Base-by-base conservation (phyloP, 2,888 invertebrate species). In the Hypolimnas misippus region DNA sequence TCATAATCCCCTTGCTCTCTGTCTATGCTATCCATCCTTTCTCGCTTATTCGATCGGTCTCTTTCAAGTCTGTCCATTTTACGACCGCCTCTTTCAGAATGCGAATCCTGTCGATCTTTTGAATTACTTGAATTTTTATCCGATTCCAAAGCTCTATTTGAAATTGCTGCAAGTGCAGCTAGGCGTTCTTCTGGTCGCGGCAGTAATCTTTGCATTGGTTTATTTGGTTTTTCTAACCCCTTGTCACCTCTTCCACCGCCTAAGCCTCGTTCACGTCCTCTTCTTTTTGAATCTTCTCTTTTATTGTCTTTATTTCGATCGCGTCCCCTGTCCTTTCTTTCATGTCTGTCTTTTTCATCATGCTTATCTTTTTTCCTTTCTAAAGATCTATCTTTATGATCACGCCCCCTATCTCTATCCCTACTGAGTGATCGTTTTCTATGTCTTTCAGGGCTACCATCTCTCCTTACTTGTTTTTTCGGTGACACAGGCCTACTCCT, bases 241-340 rank as follows among this genome's bases (percentile, higher is more conserved):
- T 94, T 93, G 70, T 91, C 87, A 62, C 84, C 73, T 38, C 84
- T 83, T 53, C 87, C 80, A 55, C 89, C 85, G 51, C 93, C 92
- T 51, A 89, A 75, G n/a, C 91, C 89, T 60, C 88, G 78, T 29
- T 89, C 90, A 35, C 93, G 82, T 10, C 89, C 92, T 63, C 93
- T 79, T 68, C 94, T 82, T 72, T 93, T 90, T 59, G 91, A 86
- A 62, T 94, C 93, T 68, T 90, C 89, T 71, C 92, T 82, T 83
- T 92, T 92, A 70, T 77, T 83, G 66, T 91, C 95, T 58, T 94
- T 84, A 69, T 92, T 93, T 66, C 94, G 87, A 86, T 92, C 93
- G 59, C 96, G 94, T 57, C 95, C 95, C 67, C 96, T 91, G 69
- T 96, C 96, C 69, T 94, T 94, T 53, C 95, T 90, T 62, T 95